Evolutionary conservation across 2,888 invertebrate species (phyloP).

Genomic region (Xanthorhoe spadicearia): DNA sequence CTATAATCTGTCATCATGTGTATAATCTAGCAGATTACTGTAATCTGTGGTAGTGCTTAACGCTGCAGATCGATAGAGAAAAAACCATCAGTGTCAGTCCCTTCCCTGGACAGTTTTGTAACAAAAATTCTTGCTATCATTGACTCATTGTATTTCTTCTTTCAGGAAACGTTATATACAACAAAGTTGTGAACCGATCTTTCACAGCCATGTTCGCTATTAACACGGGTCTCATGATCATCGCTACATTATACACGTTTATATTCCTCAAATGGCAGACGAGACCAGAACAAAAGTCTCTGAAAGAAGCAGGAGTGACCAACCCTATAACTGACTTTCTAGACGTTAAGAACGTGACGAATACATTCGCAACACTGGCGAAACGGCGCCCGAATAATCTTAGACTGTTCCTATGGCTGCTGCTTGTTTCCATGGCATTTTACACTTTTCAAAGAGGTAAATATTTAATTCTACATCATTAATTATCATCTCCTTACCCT

Average conservation of each 20-base stretch:
- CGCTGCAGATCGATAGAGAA: no score
- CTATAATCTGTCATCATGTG: no score
- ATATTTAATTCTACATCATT: constrained; percentile 24
- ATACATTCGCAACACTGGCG: constrained; percentile 86
- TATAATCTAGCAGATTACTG: no score
- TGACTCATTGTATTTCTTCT: constrained; percentile 36
- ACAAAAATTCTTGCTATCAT: constrained; percentile 21
- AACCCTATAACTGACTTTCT: constrained; percentile 89
- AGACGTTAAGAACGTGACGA: constrained; percentile 87
- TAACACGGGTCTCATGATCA: constrained; percentile 86
- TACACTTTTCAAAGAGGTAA: constrained; percentile 91
- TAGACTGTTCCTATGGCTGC: constrained; percentile 86
- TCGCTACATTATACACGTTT: constrained; percentile 87
- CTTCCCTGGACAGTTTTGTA: not conserved
- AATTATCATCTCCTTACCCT: not conserved
- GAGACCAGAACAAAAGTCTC: constrained; percentile 85
- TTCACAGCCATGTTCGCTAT: constrained; percentile 90
- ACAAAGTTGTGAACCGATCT: constrained; percentile 85
- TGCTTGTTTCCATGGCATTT: constrained; percentile 90
- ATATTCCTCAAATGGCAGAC: constrained; percentile 90
- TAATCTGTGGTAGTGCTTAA: no score
- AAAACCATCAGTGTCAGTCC: no score
- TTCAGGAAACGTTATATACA: constrained; percentile 88
- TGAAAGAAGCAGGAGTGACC: constrained; percentile 83
- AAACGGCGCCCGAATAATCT: constrained; percentile 85